A percentile compares a stretch with the other conserved stretches of the same genome.
Conservation (phyloP, 2,797 vertebrate species). For the Chelmon rostratus region DNA sequence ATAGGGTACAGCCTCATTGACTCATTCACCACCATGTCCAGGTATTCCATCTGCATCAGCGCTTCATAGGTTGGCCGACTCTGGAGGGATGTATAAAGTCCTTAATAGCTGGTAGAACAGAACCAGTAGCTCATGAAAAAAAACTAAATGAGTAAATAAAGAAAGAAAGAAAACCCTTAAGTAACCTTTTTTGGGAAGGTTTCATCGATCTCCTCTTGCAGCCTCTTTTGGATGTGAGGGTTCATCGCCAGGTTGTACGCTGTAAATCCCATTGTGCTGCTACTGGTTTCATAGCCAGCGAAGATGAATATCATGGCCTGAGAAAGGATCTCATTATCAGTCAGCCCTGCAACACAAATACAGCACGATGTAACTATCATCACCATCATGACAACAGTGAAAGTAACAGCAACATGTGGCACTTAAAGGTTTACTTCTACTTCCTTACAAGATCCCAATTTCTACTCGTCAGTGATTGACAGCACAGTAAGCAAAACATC, state of each 20-base stretch:
- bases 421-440: too few relatives aligned
- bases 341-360: constrained; percentile 80
- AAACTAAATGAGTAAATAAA: neutral
- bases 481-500: too few relatives aligned
- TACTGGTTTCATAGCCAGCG: constrained; percentile 87
- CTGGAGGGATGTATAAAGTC: constrained; percentile 52
- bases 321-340: constrained; percentile 85
- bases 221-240: constrained; percentile 73
- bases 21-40: constrained; percentile 86
- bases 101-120: neutral
- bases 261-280: constrained; percentile 79
- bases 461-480: too few relatives aligned
- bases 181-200: constrained; percentile 80
- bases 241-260: constrained; percentile 78
- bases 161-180: neutral
- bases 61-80: constrained; percentile 61
- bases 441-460: too few relatives aligned
- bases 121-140: neutral
- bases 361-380: neutral
- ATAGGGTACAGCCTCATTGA: constrained; percentile 76
- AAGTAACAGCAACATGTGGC: too few relatives aligned
- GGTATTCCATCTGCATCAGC: constrained; percentile 85
- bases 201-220: constrained; percentile 80
- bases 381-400: neutral
- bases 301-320: constrained; percentile 86